A percentile compares a stretch with the other conserved stretches of the same genome.
These are phyloP conservation scores for Epirrhoe alternata DNA, from an alignment of 2,888 invertebrate species.

Conservation along the genomic window DNA sequence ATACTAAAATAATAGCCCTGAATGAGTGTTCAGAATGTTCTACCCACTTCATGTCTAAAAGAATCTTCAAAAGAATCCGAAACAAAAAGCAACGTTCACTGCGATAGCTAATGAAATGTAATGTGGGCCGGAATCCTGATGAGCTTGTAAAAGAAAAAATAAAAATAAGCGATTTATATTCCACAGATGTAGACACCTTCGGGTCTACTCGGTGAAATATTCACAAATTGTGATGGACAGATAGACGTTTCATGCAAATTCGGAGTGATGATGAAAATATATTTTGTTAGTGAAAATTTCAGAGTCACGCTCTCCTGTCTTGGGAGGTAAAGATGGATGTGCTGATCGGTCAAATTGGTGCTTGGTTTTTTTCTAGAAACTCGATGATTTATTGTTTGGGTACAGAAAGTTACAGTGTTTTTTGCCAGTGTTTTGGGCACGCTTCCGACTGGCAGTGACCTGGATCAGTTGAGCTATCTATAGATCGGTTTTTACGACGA, in stretches of 20 bases:
- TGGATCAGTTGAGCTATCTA: too few relatives aligned
- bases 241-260: slow-evolving; percentile 43
- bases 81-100: slow-evolving; percentile 19
- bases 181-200: slow-evolving; percentile 39
- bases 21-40: neutral
- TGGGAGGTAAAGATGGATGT: slow-evolving; percentile 4
- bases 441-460: too few relatives aligned
- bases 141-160: slow-evolving; percentile 38
- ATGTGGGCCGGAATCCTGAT: slow-evolving; percentile 47
- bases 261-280: slow-evolving; percentile 29
- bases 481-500: too few relatives aligned
- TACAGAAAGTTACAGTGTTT: too few relatives aligned
- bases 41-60: neutral
- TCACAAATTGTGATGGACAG: slow-evolving; percentile 62
- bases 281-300: slow-evolving; percentile 14
- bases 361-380: neutral
- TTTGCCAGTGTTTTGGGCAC: too few relatives aligned
- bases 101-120: slow-evolving; percentile 43
- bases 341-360: slow-evolving; percentile 5
- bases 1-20: neutral
- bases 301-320: slow-evolving; percentile 4
- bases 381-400: neutral
- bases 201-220: slow-evolving; percentile 47
- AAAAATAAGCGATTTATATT: slow-evolving; percentile 44
- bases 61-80: neutral